A percentile compares a stretch with the other conserved stretches of the same genome.
phyloP scores from a whole-genome alignment of 2,888 invertebrate genomes.

The Caenorhabditis imperialis region DNA sequence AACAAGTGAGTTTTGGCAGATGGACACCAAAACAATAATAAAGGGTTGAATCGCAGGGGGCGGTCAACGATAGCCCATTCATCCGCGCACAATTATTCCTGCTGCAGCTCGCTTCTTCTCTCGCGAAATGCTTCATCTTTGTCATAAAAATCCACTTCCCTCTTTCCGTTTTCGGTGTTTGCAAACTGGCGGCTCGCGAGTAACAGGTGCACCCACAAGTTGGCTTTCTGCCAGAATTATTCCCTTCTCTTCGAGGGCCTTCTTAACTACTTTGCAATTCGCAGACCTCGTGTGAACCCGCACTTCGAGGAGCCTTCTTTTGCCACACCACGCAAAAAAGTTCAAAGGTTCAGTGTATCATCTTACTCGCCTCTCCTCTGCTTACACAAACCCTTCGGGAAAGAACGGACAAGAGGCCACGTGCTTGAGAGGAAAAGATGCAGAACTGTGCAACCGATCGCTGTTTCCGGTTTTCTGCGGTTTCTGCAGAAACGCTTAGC shows the following conservation, averaged over 20 bases:
- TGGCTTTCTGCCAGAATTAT: slow-evolving; percentile 2
- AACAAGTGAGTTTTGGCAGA: slow-evolving; percentile 31
- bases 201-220: slow-evolving; percentile 6
- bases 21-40: slow-evolving; percentile 32
- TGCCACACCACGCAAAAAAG: slow-evolving; percentile 21
- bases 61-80: slow-evolving; percentile 4
- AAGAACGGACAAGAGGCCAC: not conserved
- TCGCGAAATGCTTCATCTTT: not conserved
- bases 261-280: slow-evolving; percentile 33
- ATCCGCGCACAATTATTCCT: not conserved
- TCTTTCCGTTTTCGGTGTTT: slow-evolving; percentile 6
- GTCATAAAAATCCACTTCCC: not conserved
- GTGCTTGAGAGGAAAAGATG: slow-evolving; percentile 18
- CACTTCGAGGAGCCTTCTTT: slow-evolving; percentile 16
- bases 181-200: slow-evolving; percentile 12
- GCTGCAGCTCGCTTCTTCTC: too few species aligned
- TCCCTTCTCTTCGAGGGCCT: not conserved
- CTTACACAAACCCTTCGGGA: not conserved
- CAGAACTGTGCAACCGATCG: slow-evolving; percentile 14
- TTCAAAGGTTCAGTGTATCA: slow-evolving; percentile 43
- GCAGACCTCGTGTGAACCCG: slow-evolving; percentile 37
- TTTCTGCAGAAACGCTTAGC: slow-evolving; percentile 19
- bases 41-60: slow-evolving; percentile 12
- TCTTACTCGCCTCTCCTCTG: slow-evolving; percentile 25
- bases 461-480: not conserved